Percentiles rank a stretch among this genome's conserved stretches.
Conservation (phyloP, 2,797 vertebrate species). For the Catamblyrhynchus diadema region DNA sequence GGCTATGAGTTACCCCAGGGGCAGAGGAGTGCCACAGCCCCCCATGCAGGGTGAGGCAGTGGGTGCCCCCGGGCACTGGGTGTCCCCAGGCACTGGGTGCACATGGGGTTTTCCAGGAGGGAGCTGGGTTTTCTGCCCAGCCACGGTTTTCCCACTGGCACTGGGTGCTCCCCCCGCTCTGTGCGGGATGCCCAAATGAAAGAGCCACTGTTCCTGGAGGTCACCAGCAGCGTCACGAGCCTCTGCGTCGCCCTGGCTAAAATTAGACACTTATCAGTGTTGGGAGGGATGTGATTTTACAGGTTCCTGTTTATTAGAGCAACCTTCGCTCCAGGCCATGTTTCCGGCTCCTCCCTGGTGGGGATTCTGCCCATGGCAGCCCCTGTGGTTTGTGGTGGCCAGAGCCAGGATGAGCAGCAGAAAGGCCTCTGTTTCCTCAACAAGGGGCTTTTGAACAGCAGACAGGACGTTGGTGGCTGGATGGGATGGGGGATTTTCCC, state of each 20-base stretch:
- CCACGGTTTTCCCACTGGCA: background rate
- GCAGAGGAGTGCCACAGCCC: background rate
- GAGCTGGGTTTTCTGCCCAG: background rate
- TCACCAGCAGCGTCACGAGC: background rate
- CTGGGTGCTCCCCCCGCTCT: background rate
- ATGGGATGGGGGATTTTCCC: background rate
- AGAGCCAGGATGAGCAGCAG: background rate
- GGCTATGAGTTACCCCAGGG: background rate
- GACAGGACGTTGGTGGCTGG: background rate
- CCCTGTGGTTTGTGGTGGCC: background rate
- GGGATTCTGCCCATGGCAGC: background rate
- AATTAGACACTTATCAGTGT: slow-evolving; percentile 64
- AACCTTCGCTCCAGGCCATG: slow-evolving; percentile 7
- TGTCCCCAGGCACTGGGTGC: background rate
- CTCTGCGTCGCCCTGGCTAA: slow-evolving; percentile 27
- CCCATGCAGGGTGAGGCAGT: rapidly evolving
- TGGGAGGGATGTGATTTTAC: slow-evolving; percentile 64
- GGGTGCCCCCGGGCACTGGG: background rate
- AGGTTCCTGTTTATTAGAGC: slow-evolving; percentile 43
- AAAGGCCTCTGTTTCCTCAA: slow-evolving; percentile 1
- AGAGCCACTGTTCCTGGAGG: slow-evolving; percentile 58
- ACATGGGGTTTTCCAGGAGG: rapidly evolving
- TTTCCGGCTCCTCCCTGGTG: slow-evolving; percentile 47
- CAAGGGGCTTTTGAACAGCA: background rate
- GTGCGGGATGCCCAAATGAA: background rate